These are phyloP conservation scores for Brachymystax lenok DNA, from an alignment of 2,797 vertebrate species.

Conservation along the genomic window DNA sequence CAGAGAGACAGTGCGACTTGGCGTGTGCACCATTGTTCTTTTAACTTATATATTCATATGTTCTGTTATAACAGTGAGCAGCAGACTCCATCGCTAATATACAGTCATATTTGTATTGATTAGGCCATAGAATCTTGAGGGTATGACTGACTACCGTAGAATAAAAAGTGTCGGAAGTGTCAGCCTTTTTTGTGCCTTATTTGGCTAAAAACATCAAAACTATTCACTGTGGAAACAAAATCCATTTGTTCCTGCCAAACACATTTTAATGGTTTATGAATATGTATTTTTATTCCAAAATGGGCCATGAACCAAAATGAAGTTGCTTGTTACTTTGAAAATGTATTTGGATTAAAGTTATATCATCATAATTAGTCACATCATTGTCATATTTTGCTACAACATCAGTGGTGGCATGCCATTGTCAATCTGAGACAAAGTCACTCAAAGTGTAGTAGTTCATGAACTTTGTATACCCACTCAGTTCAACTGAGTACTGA, in stretches of 20 bases:
- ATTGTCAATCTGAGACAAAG: not conserved
- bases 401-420: not conserved
- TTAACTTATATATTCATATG: not conserved
- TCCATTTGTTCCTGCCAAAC: conserved; percentile 4
- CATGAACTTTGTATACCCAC: no score
- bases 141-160: not conserved
- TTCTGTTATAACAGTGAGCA: not conserved
- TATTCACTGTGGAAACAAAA: conserved; percentile 5
- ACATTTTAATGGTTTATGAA: conserved; percentile 1
- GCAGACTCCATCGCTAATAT: not conserved
- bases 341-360: not conserved
- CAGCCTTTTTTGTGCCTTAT: not conserved
- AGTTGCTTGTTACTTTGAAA: not conserved
- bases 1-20: not conserved
- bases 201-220: conserved; percentile 12
- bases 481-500: not conserved
- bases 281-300: not conserved
- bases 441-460: not conserved
- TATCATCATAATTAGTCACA: not conserved
- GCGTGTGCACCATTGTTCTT: not conserved
- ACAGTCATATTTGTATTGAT: conserved; percentile 1
- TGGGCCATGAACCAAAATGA: not conserved
- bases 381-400: not conserved
- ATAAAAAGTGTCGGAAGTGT: not conserved
- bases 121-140: not conserved